Conservation (phyloP, 2,888 invertebrate genomes). For the Pyrrhosoma nymphula region DNA sequence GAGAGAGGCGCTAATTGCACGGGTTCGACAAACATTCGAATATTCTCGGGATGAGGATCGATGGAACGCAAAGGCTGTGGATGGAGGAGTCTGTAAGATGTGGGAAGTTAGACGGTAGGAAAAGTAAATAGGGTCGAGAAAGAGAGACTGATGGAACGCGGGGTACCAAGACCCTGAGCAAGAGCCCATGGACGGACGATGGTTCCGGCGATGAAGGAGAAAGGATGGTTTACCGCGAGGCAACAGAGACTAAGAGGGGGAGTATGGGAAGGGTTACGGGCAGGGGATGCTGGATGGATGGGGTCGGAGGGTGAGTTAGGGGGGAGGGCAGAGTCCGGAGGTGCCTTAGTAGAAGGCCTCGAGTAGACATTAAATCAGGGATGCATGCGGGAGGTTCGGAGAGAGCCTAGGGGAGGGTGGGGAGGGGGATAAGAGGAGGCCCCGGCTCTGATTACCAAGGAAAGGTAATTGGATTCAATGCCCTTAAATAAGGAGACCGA, state of each 20-base stretch:
- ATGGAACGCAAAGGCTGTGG: background rate
- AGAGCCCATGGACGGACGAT: background rate
- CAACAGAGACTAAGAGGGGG: background rate
- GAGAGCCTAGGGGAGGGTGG: background rate
- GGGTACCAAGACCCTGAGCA: background rate
- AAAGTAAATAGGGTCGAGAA: background rate
- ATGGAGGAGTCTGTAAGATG: too few relatives aligned
- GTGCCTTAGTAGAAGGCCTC: background rate
- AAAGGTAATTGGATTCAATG: constrained; percentile 44
- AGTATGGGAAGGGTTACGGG: background rate
- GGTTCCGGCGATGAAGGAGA: background rate
- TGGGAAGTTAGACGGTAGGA: background rate
- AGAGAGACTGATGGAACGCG: background rate
- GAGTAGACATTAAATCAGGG: constrained; percentile 34
- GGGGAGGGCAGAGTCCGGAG: background rate
- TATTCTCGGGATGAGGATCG: background rate
- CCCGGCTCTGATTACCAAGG: constrained; percentile 43
- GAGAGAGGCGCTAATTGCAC: background rate
- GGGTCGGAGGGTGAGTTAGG: background rate
- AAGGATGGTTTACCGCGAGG: background rate
- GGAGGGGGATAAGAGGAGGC: background rate
- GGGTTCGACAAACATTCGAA: constrained; percentile 3
- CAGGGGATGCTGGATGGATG: background rate
- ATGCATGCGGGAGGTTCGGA: background rate
- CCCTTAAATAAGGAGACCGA: constrained; percentile 24